Base-by-base conservation (phyloP, 1,140 invertebrate species). In the fruit fly (Drosophila melanogaster) region DNA sequence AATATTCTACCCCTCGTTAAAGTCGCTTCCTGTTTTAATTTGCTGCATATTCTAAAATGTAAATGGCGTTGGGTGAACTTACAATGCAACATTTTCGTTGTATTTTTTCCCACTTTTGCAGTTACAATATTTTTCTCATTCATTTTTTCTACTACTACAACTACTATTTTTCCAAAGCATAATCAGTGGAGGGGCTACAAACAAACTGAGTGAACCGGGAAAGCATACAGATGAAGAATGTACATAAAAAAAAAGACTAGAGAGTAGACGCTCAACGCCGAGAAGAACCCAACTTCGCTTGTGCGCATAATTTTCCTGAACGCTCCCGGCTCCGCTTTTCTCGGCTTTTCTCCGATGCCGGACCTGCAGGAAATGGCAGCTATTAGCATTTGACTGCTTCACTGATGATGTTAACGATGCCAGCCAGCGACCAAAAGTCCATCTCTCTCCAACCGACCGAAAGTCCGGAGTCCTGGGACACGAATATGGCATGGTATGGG, bases 381-480 rank as follows among this genome's bases (percentile, higher is more conserved):
- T 86, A 89, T 86, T 86, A 86, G 83, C 83, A 86, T 86, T 86
- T 89, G 83, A 86, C 83, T 86, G 83, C 83, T 86, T 86, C 84
- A 86, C 83, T 86, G 81, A 86, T 86, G 83, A 86, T 79, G 83
- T 86, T 86, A 86, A 87, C 81, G 81, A 86, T 86, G 81, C 72
- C 83, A 81, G 65, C 74, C 46, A 56, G 46, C 64, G 19, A 67
- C 19, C 67, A 35, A 57, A 30, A 50, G 33, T 15, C 38, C 65
- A 19, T 22, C 41, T 44, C 41, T 44, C 41, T 44, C 61, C 64
- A 64, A 67, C 56, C 73, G 44, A 58, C 33, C 74, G 54, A 76
- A 67, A 47, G 61, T 55, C 61, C 72, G 17, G 19, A 38, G 12
- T 14, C 30, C 30, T 14, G 37, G 35, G 35, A 37, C 10, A 10